Evolutionary conservation across 2,797 vertebrate genomes (phyloP), one percentile per base, ranked within the genome.

Genomic region (Rhynchotus rufescens): DNA sequence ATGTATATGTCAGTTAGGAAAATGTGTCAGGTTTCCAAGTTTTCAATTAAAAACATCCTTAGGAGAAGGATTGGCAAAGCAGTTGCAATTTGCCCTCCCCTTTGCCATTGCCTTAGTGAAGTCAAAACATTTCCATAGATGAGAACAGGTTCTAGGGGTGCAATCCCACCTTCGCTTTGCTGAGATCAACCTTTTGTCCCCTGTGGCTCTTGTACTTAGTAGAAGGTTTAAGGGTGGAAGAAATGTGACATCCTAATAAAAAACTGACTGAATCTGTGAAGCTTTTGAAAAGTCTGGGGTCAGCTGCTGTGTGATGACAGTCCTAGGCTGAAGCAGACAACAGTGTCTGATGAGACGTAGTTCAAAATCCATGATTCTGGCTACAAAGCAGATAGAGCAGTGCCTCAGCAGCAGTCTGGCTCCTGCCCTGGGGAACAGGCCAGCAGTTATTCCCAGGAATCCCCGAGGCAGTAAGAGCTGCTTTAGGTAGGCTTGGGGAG

Each of bases 21-120:
- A 93, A 93, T 78, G 56, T 69, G 32, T 91, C 90, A 80, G 49
- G 87, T 85, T 83, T 94, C 92, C 62, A 90, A 67, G 49, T 84
- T 90, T 91, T 86, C 62, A 77, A 69, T 80, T 77, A 9, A 80
- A 84, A 91, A 44, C 40, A 23, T 30, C 19, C 79, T 44, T 71
- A 54, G 38, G 51, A 85, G 86, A 86, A 85, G 12, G 34, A 52
- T 4, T 88, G 64, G 69, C 69, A 88, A 83, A 92, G 84, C 22
- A 88, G 13, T 42, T 88, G 34, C 56, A 23, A 34, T 85, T 94
- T 85, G 28, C 17, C 9, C 23, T 86, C 21, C 62, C 34, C 1
- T 15, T 20, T 84, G 44, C 64, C 68, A 76, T 64, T 17, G 21
- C 56, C 17, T 51, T 38, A 25, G 57, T 75, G 56, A 84, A 91